These are phyloP conservation scores for Monopterus albus DNA, from an alignment of 2,113 vertebrate genomes.

Conservation along the genomic window DNA sequence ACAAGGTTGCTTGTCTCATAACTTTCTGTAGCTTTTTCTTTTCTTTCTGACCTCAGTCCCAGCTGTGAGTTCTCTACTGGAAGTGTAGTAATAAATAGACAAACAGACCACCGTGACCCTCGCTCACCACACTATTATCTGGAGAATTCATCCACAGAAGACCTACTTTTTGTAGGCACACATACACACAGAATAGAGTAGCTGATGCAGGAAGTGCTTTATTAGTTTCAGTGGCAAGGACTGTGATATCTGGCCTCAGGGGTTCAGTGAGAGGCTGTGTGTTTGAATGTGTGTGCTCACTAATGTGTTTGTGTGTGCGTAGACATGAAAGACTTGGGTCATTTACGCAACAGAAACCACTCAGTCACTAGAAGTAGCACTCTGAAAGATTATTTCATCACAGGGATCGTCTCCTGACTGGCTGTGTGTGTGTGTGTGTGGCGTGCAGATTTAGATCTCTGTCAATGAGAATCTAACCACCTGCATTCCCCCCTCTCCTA, in stretches of 20 bases:
- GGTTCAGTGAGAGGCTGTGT: slow-evolving; percentile 57
- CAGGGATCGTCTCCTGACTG: not conserved
- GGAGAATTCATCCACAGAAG: slow-evolving; percentile 60
- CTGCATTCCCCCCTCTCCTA: slow-evolving; percentile 7
- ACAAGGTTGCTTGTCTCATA: slow-evolving; percentile 53
- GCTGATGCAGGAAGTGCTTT: slow-evolving; percentile 81
- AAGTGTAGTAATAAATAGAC: slow-evolving; percentile 49
- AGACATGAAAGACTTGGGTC: slow-evolving; percentile 36
- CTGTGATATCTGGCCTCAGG: slow-evolving; percentile 75
- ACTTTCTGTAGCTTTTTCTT: slow-evolving; percentile 18
- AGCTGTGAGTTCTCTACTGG: slow-evolving; percentile 47
- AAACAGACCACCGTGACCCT: slow-evolving; percentile 56
- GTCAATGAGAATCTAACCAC: slow-evolving; percentile 42
- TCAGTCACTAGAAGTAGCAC: slow-evolving; percentile 29
- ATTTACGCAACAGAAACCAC: slow-evolving; percentile 34
- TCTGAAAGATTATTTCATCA: slow-evolving; percentile 45
- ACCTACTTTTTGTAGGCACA: slow-evolving; percentile 25
- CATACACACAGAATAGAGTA: slow-evolving; percentile 57
- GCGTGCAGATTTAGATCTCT: slow-evolving; percentile 28
- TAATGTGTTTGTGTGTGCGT: slow-evolving; percentile 14
- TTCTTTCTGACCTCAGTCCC: slow-evolving; percentile 42
- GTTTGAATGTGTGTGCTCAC: slow-evolving; percentile 34
- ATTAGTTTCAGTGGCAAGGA: slow-evolving; percentile 79
- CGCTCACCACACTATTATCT: slow-evolving; percentile 46
- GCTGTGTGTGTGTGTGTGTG: slow-evolving; percentile 9